These are phyloP conservation scores for Bradypodion pumilum DNA, from an alignment of 2,797 vertebrate genomes.

Conservation along the genomic window DNA sequence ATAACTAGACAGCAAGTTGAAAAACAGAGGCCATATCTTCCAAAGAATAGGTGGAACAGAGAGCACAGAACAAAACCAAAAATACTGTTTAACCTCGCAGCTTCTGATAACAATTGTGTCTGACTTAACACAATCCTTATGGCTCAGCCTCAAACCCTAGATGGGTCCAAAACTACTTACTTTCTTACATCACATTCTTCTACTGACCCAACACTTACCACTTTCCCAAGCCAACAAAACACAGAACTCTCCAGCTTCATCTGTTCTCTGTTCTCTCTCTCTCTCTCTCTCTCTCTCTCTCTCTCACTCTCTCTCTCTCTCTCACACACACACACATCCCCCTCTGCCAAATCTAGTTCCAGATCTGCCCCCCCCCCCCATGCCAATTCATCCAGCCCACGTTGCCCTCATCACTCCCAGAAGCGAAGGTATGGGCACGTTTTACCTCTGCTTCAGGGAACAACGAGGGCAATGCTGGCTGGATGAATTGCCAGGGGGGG, in stretches of 20 bases:
- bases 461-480: no score
- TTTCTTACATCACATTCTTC: background rate
- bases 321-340: no score
- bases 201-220: background rate
- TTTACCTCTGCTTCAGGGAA: no score
- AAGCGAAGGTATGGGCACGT: no score
- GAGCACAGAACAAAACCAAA: background rate
- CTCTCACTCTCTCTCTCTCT: no score
- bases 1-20: background rate
- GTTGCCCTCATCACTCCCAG: no score
- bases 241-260: conserved; percentile 48
- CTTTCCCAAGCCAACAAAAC: conserved; percentile 11
- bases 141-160: background rate
- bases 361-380: no score
- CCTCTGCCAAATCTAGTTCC: conserved; percentile 58
- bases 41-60: background rate
- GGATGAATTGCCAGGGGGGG: no score
- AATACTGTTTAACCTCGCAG: background rate
- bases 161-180: background rate
- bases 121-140: background rate
- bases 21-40: background rate
- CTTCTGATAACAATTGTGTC: background rate
- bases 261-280: no score
- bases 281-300: no score
- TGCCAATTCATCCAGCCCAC: no score